Evolutionary conservation across 2,888 invertebrate genomes (phyloP).

Genomic region (Sipha maydis): DNA sequence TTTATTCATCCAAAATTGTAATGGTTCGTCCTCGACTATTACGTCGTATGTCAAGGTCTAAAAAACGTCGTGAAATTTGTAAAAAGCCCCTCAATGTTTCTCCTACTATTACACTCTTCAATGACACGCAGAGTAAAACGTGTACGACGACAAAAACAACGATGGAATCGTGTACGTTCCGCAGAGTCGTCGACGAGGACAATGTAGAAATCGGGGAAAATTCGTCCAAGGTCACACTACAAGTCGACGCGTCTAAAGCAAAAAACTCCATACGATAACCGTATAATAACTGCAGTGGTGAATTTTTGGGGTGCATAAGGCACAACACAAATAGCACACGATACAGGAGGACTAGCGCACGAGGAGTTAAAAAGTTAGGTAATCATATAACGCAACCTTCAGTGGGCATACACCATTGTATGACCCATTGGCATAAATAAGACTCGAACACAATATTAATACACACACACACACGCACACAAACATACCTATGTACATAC

Average conservation of each 20-base stretch:
- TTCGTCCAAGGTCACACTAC: neutral
- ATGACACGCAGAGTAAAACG: neutral
- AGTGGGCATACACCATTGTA: neutral
- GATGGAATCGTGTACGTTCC: neutral
- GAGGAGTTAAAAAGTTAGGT: neutral
- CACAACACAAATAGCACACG: neutral
- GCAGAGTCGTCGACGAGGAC: neutral
- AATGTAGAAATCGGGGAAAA: neutral
- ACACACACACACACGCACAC: neutral
- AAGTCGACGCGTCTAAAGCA: no score
- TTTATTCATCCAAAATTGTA: neutral
- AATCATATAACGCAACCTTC: constrained; percentile 47
- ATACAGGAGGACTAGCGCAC: neutral
- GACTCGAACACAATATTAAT: neutral
- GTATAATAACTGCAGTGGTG: neutral
- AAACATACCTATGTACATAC: neutral
- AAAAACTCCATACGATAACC: neutral
- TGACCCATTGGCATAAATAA: constrained; percentile 57
- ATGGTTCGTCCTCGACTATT: neutral
- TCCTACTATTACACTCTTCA: neutral
- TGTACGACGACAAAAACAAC: neutral
- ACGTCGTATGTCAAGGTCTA: constrained; percentile 25
- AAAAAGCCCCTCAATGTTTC: neutral
- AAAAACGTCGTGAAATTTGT: constrained; percentile 32
- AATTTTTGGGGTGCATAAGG: neutral